Evolutionary conservation across 1,140 invertebrate genomes (phyloP).

Genomic region (Stegodyphus mimosarum): DNA sequence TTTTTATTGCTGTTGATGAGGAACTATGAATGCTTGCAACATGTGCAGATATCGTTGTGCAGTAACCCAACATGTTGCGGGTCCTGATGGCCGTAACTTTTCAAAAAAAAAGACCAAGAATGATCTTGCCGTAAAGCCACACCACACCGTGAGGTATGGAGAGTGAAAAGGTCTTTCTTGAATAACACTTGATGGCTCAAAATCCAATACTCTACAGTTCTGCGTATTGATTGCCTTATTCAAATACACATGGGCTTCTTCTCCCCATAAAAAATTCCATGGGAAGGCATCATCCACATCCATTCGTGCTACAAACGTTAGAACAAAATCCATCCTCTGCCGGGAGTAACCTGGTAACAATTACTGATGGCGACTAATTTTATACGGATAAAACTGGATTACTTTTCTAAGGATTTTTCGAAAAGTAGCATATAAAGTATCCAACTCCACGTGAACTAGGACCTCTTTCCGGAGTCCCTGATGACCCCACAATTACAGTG

Average conservation of each 20-base stretch:
- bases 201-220: constrained; percentile 3
- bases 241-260: background rate
- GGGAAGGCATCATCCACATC: background rate
- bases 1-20: background rate
- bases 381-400: constrained; percentile 14
- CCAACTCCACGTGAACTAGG: background rate
- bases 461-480: background rate
- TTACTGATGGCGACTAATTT: constrained; percentile 18
- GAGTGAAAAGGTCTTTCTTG: background rate
- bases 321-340: background rate
- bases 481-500: constrained; percentile 6
- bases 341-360: background rate
- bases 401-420: constrained; percentile 1
- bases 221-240: background rate
- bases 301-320: background rate
- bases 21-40: too few relatives aligned
- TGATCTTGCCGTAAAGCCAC: background rate
- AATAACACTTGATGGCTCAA: background rate
- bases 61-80: background rate
- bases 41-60: background rate
- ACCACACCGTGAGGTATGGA: background rate
- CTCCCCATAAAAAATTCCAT: background rate
- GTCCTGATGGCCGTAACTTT: background rate
- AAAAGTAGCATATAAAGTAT: background rate
- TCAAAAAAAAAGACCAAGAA: background rate